Conservation (phyloP, 37 sponge, comb jelly and placozoan genomes). For the Amphimedon queenslandica region DNA sequence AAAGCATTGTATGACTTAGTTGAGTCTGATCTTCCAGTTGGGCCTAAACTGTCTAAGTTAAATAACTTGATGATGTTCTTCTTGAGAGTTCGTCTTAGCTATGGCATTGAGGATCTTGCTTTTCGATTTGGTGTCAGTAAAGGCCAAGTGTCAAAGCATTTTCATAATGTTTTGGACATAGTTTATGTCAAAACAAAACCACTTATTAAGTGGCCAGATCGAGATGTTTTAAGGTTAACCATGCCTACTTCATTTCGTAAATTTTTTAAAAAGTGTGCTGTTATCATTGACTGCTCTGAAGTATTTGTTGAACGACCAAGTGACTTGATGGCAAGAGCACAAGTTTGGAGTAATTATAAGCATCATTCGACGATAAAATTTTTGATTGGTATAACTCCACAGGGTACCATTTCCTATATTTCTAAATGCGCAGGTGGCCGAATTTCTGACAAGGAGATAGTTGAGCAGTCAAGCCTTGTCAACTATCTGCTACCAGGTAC, state of each 20-base stretch:
- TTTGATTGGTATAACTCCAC: slow-evolving; percentile 22
- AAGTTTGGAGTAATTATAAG: slow-evolving; percentile 25
- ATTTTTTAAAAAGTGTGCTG: slow-evolving; percentile 14
- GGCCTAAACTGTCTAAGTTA: neutral
- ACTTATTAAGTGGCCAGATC: slow-evolving; percentile 6
- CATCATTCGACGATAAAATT: slow-evolving; percentile 26
- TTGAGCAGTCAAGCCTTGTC: slow-evolving; percentile 17
- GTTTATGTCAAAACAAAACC: neutral
- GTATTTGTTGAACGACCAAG: slow-evolving; percentile 12
- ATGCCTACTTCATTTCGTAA: slow-evolving; percentile 9
- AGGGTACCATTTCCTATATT: slow-evolving; percentile 18
- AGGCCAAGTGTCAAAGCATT: neutral
- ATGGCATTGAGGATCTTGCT: neutral
- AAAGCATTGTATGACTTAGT: neutral
- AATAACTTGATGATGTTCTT: neutral
- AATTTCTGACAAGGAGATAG: slow-evolving; percentile 14
- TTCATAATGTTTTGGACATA: neutral
- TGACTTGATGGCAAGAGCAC: no score
- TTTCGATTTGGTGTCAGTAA: neutral
- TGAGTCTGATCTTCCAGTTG: neutral
- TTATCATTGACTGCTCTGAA: neutral
- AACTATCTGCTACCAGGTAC: slow-evolving; percentile 26
- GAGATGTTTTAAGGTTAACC: neutral
- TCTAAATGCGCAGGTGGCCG: slow-evolving; percentile 20
- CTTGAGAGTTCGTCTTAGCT: neutral